Evolutionary conservation across 2,113 vertebrate genomes (phyloP).

Genomic region (Syngnathus typhle): DNA sequence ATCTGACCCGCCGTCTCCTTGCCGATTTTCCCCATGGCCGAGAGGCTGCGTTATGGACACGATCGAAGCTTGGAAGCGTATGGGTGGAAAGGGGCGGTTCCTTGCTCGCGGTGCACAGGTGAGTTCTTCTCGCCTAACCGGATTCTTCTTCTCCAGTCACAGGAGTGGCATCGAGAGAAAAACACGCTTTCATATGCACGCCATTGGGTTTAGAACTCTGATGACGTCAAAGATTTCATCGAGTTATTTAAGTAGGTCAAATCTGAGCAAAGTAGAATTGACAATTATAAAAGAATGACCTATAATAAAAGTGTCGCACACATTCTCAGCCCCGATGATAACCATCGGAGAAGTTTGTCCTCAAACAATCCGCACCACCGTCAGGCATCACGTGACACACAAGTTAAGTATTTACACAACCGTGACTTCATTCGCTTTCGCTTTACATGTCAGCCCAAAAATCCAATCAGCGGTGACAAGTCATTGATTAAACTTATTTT

Average conservation of each 20-base stretch:
- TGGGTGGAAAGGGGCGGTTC: conserved; percentile 28
- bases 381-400: background rate
- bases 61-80: conserved; percentile 1
- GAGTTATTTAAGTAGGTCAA: no score
- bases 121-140: conserved; percentile 53
- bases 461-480: no score
- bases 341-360: background rate
- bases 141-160: conserved; percentile 42
- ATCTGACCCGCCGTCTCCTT: conserved; percentile 78
- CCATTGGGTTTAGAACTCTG: background rate
- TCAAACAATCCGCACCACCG: background rate
- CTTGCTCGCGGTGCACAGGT: conserved; percentile 7
- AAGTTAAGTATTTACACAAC: background rate
- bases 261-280: no score
- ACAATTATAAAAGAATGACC: no score
- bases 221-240: background rate
- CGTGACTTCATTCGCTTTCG: background rate
- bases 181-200: conserved; percentile 9
- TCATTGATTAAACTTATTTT: background rate
- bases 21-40: conserved; percentile 63
- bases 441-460: background rate
- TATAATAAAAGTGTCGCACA: background rate
- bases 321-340: background rate
- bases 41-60: conserved; percentile 14
- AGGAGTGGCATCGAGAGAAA: conserved; percentile 38